A percentile compares a stretch with the other conserved stretches of the same genome.
These are phyloP conservation scores for Palythoa grandiflora DNA, from an alignment of 92 coral and sea anemone genomes.

Conservation along the genomic window DNA sequence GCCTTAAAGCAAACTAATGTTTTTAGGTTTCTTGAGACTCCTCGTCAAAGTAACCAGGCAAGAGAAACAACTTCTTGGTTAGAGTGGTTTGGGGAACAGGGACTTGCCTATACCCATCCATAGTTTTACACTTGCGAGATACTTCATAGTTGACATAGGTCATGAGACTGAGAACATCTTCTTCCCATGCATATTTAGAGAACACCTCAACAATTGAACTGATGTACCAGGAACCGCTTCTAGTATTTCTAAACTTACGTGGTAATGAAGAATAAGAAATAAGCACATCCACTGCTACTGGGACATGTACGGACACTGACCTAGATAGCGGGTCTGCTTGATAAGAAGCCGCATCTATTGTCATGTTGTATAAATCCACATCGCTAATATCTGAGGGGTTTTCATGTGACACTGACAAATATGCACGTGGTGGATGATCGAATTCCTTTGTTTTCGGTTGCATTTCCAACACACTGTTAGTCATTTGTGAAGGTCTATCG, in stretches of 20 bases:
- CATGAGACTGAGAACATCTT: constrained; percentile 45
- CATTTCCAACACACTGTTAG: no score
- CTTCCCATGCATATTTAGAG: constrained; percentile 66
- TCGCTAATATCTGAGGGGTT: no score
- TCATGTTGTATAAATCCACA: no score
- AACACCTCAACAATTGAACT: constrained; percentile 1
- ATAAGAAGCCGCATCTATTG: no score
- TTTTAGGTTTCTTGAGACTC: background rate
- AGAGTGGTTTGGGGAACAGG: constrained; percentile 64
- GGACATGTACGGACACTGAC: constrained; percentile 10
- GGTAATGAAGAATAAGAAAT: constrained; percentile 56
- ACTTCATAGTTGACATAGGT: constrained; percentile 54
- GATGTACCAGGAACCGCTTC: background rate
- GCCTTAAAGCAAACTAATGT: no score
- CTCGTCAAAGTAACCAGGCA: constrained; percentile 63
- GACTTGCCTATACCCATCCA: constrained; percentile 52
- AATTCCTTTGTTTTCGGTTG: no score
- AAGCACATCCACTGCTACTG: constrained; percentile 40
- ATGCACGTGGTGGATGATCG: no score
- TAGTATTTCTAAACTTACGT: constrained; percentile 5
- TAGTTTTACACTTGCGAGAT: constrained; percentile 34
- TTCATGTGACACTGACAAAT: no score
- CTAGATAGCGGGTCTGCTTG: background rate
- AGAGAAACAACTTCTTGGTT: constrained; percentile 64
- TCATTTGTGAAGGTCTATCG: no score